Base-by-base conservation (phyloP, 1,140 invertebrate species). In the Drosophila hydei region DNA sequence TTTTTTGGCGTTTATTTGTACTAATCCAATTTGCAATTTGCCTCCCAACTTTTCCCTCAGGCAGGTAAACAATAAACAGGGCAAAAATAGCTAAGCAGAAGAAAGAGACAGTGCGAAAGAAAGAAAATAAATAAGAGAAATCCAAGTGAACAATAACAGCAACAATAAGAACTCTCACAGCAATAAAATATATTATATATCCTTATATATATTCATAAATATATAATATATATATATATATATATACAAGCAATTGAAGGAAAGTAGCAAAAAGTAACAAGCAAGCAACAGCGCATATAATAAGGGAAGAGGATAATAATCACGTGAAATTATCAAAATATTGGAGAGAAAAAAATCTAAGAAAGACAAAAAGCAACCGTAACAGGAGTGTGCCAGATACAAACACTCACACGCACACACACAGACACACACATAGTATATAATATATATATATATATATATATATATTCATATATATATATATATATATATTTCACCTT, bases 21-120 rank as follows among this genome's bases (percentile, higher is more conserved):
- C 80, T 85, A 85, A 85, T 85, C 69, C 69, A 79, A 54, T 68
- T 71, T 81, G 73, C 51, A 79, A 85, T 85, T 76, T 84, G 73
- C 73, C 76, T 85, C 76, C 76, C 69, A 60, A 77, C 78, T 70
- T 73, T 69, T 85, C 73, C 80, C 56, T 85, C 80, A 85, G 80
- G 80, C 80, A 85, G 77, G 47, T 77, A 69, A 64, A 38, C 43
- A 54, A 59, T 56, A 59, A 72, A 72, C 38, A 64, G 36, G 50
- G 52, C 52, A 72, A 60, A 54, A 27, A 47, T 56, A 43, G 54
- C 54, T 43, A 43, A 43, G 4, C 54, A 55, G 54, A 14, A 9
- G 43, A 50, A 27, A 45, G 25, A 50, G 56, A 64, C 38, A 47
- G 38, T 43, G 25, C 11, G 25, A 47, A n/a, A 23, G 16, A 6